Evolutionary conservation across 2,113 vertebrate genomes (phyloP).

Genomic region (Pelmatolapia mariae): DNA sequence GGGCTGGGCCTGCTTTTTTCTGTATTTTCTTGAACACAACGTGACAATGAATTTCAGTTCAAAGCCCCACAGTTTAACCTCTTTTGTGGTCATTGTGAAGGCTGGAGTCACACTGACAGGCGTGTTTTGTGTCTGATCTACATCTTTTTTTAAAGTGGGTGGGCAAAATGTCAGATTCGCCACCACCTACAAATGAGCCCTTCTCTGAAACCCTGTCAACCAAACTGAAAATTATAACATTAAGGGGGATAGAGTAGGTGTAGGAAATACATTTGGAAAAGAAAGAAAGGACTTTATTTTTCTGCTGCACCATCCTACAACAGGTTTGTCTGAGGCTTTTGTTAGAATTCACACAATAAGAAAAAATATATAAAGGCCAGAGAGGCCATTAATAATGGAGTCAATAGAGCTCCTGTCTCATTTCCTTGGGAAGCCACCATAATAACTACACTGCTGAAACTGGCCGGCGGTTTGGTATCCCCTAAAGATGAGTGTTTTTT

Average conservation of each 20-base stretch:
- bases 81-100: not conserved
- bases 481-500: not conserved
- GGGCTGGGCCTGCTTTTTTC: not conserved
- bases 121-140: not conserved
- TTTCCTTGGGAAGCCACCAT: not conserved
- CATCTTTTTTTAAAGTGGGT: not conserved
- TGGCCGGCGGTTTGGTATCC: not conserved
- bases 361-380: not conserved
- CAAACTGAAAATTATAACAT: not conserved
- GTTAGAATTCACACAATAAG: not conserved
- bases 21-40: not conserved
- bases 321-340: not conserved
- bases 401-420: not conserved
- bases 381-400: not conserved
- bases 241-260: not conserved
- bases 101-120: not conserved
- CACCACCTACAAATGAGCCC: not conserved
- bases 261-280: not conserved
- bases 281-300: not conserved
- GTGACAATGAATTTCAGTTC: not conserved
- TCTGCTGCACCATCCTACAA: not conserved
- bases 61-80: not conserved
- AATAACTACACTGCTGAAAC: not conserved
- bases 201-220: not conserved
- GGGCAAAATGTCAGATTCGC: not conserved